A percentile compares a stretch with the other conserved stretches of the same genome.
Conservation (phyloP, 2,888 invertebrate species). For the Megalurothrips usitatus region DNA sequence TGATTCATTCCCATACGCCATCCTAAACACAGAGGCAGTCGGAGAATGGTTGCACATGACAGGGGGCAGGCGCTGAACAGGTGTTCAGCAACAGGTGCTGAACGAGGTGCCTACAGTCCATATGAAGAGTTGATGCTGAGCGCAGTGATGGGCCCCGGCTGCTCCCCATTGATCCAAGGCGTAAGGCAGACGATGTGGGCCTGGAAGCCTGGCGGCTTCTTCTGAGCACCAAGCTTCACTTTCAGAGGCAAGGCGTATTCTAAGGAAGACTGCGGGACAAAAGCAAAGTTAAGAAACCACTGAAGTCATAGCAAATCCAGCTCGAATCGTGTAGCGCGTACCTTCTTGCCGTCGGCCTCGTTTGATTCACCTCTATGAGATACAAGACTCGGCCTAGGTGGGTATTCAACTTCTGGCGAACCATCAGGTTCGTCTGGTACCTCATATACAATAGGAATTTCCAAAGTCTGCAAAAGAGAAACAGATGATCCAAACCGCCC, state of each 20-base stretch:
- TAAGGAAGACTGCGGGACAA: slow-evolving; percentile 33
- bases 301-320: no score
- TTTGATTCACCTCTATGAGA: slow-evolving; percentile 37
- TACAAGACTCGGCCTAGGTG: slow-evolving; percentile 45
- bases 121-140: slow-evolving; percentile 93
- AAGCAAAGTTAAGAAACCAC: neutral
- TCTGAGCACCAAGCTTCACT: slow-evolving; percentile 70
- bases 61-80: neutral
- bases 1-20: slow-evolving; percentile 96
- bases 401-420: slow-evolving; percentile 77
- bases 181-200: slow-evolving; percentile 92
- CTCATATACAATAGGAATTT: slow-evolving; percentile 82
- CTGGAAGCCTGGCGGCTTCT: slow-evolving; percentile 95
- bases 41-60: slow-evolving; percentile 7
- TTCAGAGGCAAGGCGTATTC: slow-evolving; percentile 52
- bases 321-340: slow-evolving; percentile 38
- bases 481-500: neutral
- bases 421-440: slow-evolving; percentile 67
- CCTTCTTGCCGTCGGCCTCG: slow-evolving; percentile 52
- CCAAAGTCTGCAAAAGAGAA: slow-evolving; percentile 60
- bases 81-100: slow-evolving; percentile 7
- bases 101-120: slow-evolving; percentile 75
- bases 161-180: slow-evolving; percentile 69
- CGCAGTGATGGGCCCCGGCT: slow-evolving; percentile 80
- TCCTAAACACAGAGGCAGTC: slow-evolving; percentile 53